phyloP scores from a whole-genome alignment of 2,113 vertebrate species.

The Scortum barcoo region DNA sequence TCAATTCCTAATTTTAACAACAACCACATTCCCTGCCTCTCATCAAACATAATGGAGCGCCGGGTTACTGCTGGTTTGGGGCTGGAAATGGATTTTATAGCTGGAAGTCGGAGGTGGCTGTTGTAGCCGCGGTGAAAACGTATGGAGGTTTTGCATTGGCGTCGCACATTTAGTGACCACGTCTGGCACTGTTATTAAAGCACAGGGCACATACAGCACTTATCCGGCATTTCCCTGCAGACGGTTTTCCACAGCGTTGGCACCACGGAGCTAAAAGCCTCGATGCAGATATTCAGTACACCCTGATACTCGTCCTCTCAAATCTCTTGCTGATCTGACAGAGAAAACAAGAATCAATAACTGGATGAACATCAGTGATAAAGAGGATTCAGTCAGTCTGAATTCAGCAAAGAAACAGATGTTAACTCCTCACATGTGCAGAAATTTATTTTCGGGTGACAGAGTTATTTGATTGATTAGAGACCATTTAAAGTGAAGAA shows the following conservation, averaged over 20 bases:
- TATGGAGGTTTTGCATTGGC: neutral
- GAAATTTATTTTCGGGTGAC: neutral
- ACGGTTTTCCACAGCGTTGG: neutral
- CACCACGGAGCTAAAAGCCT: neutral
- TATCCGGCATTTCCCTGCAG: neutral
- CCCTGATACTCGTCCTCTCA: neutral
- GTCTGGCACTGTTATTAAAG: neutral
- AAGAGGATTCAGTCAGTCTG: no score
- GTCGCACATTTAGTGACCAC: neutral
- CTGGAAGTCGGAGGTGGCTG: neutral
- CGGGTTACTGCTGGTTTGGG: slow-evolving; percentile 12
- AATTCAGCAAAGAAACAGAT: no score
- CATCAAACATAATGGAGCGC: slow-evolving; percentile 36
- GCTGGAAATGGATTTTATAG: slow-evolving; percentile 17
- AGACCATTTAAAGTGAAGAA: neutral
- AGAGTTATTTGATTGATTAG: no score
- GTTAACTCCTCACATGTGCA: no score
- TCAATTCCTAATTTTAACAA: no score
- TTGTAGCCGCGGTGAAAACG: neutral
- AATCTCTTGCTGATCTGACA: neutral
- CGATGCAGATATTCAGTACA: no score
- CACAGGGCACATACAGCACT: neutral
- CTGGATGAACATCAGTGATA: neutral
- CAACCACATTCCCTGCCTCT: slow-evolving; percentile 27
- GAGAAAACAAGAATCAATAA: neutral